A percentile compares a stretch with the other conserved stretches of the same genome.
These are phyloP conservation scores for Pao palembangensis DNA, from an alignment of 2,113 vertebrate species.

Conservation along the genomic window DNA sequence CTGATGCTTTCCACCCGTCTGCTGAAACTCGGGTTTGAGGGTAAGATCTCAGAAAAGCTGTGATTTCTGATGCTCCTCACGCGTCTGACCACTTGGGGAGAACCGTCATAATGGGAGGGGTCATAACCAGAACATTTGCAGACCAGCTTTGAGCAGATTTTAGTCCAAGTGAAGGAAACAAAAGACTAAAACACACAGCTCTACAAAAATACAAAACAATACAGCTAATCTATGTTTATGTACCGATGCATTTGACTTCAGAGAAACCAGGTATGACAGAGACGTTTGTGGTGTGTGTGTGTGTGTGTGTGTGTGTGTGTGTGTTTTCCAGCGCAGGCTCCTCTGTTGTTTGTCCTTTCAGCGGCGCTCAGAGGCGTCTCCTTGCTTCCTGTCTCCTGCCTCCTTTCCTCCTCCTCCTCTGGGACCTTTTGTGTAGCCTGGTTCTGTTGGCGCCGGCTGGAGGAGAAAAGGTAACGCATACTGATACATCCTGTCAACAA, in stretches of 20 bases:
- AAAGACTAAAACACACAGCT: conserved; percentile 34
- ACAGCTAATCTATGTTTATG: conserved; percentile 31
- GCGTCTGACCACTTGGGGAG: background rate
- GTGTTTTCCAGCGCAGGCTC: conserved; percentile 76
- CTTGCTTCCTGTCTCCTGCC: conserved; percentile 62
- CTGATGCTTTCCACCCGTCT: conserved; percentile 48
- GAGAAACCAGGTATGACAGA: conserved; percentile 20
- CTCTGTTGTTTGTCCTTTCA: conserved; percentile 62
- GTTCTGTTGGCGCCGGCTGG: conserved; percentile 78
- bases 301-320: conserved; percentile 74
- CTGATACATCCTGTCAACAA: conserved; percentile 46
- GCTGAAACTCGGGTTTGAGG: conserved; percentile 13
- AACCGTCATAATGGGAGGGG: background rate
- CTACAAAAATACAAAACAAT: conserved; percentile 40
- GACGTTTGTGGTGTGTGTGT: conserved; percentile 44
- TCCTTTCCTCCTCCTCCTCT: conserved; percentile 72
- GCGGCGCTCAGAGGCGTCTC: conserved; percentile 77
- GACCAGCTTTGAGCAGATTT: conserved; percentile 4
- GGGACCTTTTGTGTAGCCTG: conserved; percentile 84
- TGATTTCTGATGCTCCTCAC: background rate
- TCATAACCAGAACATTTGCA: conserved; percentile 26
- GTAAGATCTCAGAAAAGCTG: background rate
- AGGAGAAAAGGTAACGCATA: conserved; percentile 37
- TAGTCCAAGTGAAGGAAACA: conserved; percentile 12
- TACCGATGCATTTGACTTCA: conserved; percentile 50